Base-by-base conservation (phyloP, 2,797 vertebrate genomes). In the Lepilemur ruficaudatus region DNA sequence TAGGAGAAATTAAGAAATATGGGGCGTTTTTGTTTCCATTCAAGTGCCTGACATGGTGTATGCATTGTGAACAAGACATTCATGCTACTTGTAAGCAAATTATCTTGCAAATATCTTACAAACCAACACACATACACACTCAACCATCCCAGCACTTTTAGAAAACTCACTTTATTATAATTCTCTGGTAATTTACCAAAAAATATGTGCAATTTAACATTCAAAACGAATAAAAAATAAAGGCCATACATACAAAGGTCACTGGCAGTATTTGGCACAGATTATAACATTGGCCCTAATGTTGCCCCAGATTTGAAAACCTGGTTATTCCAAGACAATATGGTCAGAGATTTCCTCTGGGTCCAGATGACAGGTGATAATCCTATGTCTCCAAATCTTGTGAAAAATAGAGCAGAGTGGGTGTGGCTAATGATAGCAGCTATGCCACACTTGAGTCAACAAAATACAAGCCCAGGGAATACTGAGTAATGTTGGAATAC, bases 381-480 rank as follows among this genome's bases (percentile, higher is more conserved):
- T 88, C 72, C 72, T 50, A 52, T 75, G 90, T 93, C 73, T 94
- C 84, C 82, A 80, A 90, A 82, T 75, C 93, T 96, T 43, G 90
- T 93, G 92, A 90, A 97, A 97, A 97, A 84, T 94, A 95, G 96
- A 98, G 92, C 90, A 93, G 84, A 96, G 93, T 96, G 55, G 93
- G 81, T 98, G 72, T 41, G 38, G 83, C 92, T 97, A 93, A 96
- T 70, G 95, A 94, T 57, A 65, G 81, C 61, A 67, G 43, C 50
- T 73, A 81, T 82, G 38, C 87, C 80, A 96, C 97, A 93, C 93
- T 95, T 92, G 93, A 96, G 87, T 96, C 97, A 92, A 97, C 97
- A 94, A 94, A 93, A 92, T 86, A 96, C 83, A 96, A 94, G 90
- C 95, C 92, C 93, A 93, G 97, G 96, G 97, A 97, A 92, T 95